Percentiles rank a stretch among this genome's conserved stretches.
Evolutionary conservation across 2,113 vertebrate species (phyloP).

Genomic region (Lycocorax pyrrhopterus): DNA sequence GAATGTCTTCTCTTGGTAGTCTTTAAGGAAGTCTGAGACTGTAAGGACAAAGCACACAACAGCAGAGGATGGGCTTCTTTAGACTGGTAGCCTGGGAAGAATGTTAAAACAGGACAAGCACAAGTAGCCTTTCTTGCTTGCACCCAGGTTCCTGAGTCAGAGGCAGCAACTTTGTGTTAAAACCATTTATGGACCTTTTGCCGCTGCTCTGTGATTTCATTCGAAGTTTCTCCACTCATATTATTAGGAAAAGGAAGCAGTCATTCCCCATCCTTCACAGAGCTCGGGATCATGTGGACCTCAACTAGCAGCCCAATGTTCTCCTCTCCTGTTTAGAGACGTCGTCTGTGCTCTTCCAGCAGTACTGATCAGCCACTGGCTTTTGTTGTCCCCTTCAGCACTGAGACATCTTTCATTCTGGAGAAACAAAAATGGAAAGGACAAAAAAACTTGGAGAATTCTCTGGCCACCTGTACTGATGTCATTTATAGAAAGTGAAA

Average conservation of each 20-base stretch:
- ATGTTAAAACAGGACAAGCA: not conserved
- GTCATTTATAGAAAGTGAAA: slow-evolving; percentile 10
- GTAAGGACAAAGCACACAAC: not conserved
- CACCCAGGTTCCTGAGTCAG: not conserved
- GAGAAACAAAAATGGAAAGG: not conserved
- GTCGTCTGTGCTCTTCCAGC: not conserved
- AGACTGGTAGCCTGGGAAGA: not conserved
- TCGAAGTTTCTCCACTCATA: not conserved
- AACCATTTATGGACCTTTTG: not conserved
- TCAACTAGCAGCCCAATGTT: not conserved
- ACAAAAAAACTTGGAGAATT: not conserved
- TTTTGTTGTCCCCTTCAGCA: not conserved
- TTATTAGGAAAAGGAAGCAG: not conserved
- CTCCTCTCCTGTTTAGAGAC: not conserved
- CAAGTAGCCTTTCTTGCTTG: not conserved
- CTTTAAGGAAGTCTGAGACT: not conserved
- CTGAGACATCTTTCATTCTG: not conserved
- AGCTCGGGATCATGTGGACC: not conserved
- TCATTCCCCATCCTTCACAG: not conserved
- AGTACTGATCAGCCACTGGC: not conserved
- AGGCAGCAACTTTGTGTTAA: not conserved
- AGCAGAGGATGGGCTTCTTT: not conserved
- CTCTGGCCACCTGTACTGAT: not conserved
- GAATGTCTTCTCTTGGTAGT: not conserved
- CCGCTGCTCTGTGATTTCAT: not conserved